phyloP scores from a whole-genome alignment of 2,888 invertebrate species.

The Thysanoteuthis rhombus region DNA sequence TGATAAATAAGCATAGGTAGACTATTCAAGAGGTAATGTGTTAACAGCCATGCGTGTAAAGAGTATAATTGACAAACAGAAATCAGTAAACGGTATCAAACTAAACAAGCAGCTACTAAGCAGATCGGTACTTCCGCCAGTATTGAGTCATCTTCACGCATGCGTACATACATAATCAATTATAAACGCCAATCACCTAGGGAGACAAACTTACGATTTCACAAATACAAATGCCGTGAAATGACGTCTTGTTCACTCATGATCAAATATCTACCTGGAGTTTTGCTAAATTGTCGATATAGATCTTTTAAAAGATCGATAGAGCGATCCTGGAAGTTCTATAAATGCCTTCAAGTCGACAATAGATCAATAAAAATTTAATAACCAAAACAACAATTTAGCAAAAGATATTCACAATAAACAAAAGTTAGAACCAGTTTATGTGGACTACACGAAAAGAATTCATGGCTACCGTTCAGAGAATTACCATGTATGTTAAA shows the following conservation, averaged over 20 bases:
- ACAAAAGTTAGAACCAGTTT: background rate
- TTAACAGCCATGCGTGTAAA: background rate
- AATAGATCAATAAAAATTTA: background rate
- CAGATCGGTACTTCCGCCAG: too few relatives aligned
- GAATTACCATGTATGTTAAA: background rate
- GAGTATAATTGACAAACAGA: background rate
- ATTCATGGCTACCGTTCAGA: background rate
- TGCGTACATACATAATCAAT: too few relatives aligned
- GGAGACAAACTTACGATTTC: background rate
- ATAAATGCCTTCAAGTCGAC: background rate
- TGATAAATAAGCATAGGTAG: background rate
- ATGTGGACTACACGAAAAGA: background rate
- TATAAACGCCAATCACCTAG: too few relatives aligned
- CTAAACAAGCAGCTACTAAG: too few relatives aligned
- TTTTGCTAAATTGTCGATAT: background rate
- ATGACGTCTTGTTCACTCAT: background rate
- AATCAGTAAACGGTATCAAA: background rate
- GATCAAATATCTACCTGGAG: background rate
- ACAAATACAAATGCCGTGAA: background rate
- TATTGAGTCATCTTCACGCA: too few relatives aligned
- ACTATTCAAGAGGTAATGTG: background rate
- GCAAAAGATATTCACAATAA: background rate
- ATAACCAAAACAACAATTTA: background rate
- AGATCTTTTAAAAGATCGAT: background rate
- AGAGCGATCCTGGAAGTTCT: background rate